phyloP scores from a whole-genome alignment of 2,888 invertebrate genomes.

The Horisme vitalbata region DNA sequence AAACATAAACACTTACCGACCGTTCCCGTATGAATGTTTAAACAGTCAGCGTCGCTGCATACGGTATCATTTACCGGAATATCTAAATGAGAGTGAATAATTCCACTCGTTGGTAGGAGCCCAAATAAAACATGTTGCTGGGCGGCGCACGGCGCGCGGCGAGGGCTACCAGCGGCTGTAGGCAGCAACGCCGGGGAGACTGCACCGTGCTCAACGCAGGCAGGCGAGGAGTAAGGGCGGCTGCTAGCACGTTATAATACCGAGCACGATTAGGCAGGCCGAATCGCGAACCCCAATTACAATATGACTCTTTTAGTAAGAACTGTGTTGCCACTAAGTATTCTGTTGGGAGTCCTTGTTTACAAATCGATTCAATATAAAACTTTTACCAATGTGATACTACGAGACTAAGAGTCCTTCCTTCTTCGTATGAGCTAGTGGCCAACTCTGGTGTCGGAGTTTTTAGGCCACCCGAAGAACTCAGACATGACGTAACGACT shows the following conservation, averaged over 20 bases:
- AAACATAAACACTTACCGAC: background rate
- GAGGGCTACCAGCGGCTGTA: constrained; percentile 23
- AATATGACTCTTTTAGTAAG: no score
- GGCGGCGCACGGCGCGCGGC: background rate
- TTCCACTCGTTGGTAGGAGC: background rate
- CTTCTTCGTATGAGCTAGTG: no score
- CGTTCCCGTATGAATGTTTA: constrained; percentile 10
- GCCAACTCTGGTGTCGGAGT: no score
- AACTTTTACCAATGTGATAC: no score
- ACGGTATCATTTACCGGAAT: constrained; percentile 7
- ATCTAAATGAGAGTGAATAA: constrained; percentile 7
- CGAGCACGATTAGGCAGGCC: no score
- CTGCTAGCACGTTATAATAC: background rate
- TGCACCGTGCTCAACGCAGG: constrained; percentile 15
- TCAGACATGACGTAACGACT: no score
- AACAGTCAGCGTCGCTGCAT: background rate
- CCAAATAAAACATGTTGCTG: constrained; percentile 7
- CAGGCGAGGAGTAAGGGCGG: constrained; percentile 4
- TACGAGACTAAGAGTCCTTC: no score
- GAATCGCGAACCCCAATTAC: no score
- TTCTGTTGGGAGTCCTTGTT: no score
- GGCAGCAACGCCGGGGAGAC: constrained; percentile 24
- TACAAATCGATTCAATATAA: no score
- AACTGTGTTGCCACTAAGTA: no score
- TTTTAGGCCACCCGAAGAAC: no score